Percentiles rank a stretch among this genome's conserved stretches.
Conservation (phyloP, 2,888 invertebrate genomes). For the Callyntrura guangdongensis region DNA sequence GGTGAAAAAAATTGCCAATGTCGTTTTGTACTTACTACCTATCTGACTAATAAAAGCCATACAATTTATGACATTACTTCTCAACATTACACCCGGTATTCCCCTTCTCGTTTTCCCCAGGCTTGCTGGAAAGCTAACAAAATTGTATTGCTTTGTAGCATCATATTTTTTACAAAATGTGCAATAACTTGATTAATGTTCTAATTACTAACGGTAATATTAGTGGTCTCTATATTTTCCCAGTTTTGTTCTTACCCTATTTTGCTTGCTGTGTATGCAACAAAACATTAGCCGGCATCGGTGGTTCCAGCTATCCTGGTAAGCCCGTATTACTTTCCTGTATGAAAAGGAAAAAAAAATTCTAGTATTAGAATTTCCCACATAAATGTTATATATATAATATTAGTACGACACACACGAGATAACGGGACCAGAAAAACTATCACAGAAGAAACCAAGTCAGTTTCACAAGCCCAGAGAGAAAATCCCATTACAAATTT, state of each 20-base stretch:
- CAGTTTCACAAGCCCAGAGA: background rate
- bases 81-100: background rate
- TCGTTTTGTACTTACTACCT: background rate
- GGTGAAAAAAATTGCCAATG: background rate
- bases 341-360: background rate
- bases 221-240: background rate
- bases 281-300: conserved; percentile 93
- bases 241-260: conserved; percentile 87
- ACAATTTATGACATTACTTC: background rate
- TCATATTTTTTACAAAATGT: background rate
- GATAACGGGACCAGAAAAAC: background rate
- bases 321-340: conserved; percentile 94
- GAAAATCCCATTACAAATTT: conserved; percentile 38
- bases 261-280: conserved; percentile 92
- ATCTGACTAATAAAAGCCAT: background rate
- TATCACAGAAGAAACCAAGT: background rate
- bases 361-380: conserved; percentile 3
- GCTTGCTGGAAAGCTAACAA: background rate
- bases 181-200: background rate
- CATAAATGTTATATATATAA: background rate
- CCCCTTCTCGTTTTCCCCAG: background rate
- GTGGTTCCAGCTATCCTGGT: conserved; percentile 95
- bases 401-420: background rate
- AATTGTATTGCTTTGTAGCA: background rate
- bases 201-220: background rate